A percentile compares a stretch with the other conserved stretches of the same genome.
Conservation (phyloP, 2,888 invertebrate species). For the Noctua janthe region DNA sequence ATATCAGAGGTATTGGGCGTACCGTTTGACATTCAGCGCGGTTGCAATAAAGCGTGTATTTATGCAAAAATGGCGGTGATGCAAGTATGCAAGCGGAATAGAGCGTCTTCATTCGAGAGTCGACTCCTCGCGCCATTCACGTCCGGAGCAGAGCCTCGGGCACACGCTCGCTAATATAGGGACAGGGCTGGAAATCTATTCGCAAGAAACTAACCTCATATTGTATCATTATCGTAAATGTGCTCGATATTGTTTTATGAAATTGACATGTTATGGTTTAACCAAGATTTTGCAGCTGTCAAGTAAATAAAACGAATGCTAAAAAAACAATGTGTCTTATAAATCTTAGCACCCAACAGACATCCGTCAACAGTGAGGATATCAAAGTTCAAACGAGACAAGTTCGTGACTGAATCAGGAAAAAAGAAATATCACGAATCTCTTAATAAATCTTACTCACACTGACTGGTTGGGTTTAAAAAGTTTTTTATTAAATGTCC, state of each 20-base stretch:
- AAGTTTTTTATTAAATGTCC: not conserved
- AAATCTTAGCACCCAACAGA: conserved; percentile 12
- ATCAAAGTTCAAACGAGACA: conserved; percentile 8
- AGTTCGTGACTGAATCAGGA: conserved; percentile 22
- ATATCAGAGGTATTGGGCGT: conserved; percentile 76
- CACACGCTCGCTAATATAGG: conserved; percentile 59
- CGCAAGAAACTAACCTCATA: not conserved
- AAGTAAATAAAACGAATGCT: not conserved
- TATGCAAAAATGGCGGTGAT: conserved; percentile 83
- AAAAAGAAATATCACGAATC: conserved; percentile 23
- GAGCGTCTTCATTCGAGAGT: conserved; percentile 78
- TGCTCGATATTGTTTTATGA: not conserved
- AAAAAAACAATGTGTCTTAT: not conserved
- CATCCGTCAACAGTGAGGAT: not conserved
- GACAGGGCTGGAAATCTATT: conserved; percentile 56
- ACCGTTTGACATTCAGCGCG: conserved; percentile 83
- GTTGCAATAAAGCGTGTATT: conserved; percentile 82
- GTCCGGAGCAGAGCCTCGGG: conserved; percentile 73
- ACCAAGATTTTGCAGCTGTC: not conserved
- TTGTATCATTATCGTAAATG: not conserved
- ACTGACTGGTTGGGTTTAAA: conserved; percentile 11
- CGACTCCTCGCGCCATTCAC: conserved; percentile 76
- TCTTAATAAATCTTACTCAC: conserved; percentile 7
- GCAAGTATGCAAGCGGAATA: conserved; percentile 74
- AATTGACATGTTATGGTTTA: not conserved